phyloP scores from a whole-genome alignment of 2,797 vertebrate genomes.

The Xerus rutilus region DNA sequence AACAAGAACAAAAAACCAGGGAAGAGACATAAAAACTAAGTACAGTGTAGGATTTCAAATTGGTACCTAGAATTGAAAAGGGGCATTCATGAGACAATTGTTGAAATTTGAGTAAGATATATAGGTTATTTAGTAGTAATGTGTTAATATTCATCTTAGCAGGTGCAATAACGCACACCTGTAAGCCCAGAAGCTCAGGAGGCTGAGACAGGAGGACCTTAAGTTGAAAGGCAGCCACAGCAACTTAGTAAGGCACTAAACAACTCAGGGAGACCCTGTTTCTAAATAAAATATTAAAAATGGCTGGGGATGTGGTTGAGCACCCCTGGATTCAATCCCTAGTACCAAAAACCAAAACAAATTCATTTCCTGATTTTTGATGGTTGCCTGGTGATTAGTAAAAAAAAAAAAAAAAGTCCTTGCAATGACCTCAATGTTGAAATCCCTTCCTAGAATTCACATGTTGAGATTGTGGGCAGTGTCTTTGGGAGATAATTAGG shows the following conservation, averaged over 20 bases:
- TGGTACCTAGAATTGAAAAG: not conserved
- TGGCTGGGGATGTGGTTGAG: too few species aligned
- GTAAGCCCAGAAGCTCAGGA: too few species aligned
- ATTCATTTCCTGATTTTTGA: not conserved
- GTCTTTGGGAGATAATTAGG: too few species aligned
- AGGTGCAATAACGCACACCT: too few species aligned
- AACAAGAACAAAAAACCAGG: too few species aligned
- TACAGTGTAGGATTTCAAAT: not conserved
- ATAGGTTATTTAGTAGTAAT: not conserved
- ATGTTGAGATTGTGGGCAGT: not conserved
- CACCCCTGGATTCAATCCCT: too few species aligned
- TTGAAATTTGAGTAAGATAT: not conserved
- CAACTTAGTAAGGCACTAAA: too few species aligned
- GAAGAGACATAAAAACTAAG: not conserved
- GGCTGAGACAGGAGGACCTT: too few species aligned
- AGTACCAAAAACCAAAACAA: too few species aligned
- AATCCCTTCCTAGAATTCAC: not conserved
- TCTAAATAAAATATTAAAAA: too few species aligned
- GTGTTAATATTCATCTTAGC: not conserved
- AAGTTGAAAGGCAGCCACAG: too few species aligned
- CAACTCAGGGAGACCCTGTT: too few species aligned
- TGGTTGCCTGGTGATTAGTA: not conserved
- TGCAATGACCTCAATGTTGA: not conserved
- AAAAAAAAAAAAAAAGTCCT: not conserved
- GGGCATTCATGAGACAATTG: not conserved